These are phyloP conservation scores for Genyomyrus donnyi DNA, from an alignment of 2,113 vertebrate species.

Conservation along the genomic window DNA sequence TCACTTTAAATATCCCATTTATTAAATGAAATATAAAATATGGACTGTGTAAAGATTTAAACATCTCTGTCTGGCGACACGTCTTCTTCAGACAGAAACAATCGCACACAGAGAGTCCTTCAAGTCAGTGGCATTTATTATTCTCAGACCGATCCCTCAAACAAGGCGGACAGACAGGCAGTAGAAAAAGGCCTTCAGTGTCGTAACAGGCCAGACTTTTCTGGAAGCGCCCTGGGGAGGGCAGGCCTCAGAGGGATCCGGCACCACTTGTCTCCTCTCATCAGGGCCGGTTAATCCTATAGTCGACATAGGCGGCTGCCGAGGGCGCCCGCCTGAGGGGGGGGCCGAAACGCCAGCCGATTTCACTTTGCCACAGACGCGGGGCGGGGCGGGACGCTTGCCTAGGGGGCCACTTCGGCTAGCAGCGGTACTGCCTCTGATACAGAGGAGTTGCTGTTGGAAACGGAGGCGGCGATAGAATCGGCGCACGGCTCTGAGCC, in stretches of 20 bases:
- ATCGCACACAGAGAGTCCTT: constrained; percentile 21
- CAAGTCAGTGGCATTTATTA: constrained; percentile 56
- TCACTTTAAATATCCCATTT: neutral
- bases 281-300: neutral
- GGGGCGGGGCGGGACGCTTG: neutral
- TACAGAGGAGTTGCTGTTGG: constrained; percentile 74
- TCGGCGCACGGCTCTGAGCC: constrained; percentile 59
- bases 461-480: constrained; percentile 55
- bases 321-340: neutral
- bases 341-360: neutral
- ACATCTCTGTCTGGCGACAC: neutral
- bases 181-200: constrained; percentile 55
- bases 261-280: constrained; percentile 61
- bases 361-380: neutral
- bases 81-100: neutral
- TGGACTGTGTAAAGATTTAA: neutral
- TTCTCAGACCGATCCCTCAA: constrained; percentile 42
- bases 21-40: neutral
- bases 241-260: constrained; percentile 58
- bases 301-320: neutral
- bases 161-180: constrained; percentile 56
- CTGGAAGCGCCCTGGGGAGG: constrained; percentile 56
- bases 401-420: neutral
- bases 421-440: constrained; percentile 55
- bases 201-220: constrained; percentile 48